Base-by-base conservation (phyloP, 2,888 invertebrate genomes). In the Acholoe squamosa region DNA sequence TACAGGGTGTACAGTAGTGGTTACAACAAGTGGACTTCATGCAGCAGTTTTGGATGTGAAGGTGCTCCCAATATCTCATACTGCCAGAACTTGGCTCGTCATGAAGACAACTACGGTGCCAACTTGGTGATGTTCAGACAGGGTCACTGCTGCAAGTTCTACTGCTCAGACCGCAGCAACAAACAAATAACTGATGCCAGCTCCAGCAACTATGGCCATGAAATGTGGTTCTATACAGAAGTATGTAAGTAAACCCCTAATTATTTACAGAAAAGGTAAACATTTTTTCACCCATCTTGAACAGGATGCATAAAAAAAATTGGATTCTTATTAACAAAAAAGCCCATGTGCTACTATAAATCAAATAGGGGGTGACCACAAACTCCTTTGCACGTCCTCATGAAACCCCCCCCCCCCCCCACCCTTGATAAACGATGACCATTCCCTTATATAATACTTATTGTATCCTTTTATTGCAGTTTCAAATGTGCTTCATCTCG, bases 11-110 rank as follows among this genome's bases (percentile, higher is more conserved):
- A 84, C n/a, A 84, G 34, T 19, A 43, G 33, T 10, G 34, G 84
- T 1, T 5, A 33, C 34, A 84, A 84, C 43, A 84, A 0, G 22
- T 84, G 84, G 84, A 34, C 10, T 7, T 3, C 43, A 1, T 84
- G 34, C 28, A 51, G 33, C 16, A n/a, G 51, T 5, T 25, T 7
- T 25, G 84, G 84, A 0, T 84, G 84, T 84, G 84, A 84, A 22
- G 84, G 84, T 1, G 25, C 22, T 3, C 84, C 84, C 5, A 84
- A 84, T 51, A 43, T 33, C 22, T 51, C 84, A 34, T 84, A 84
- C 84, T 84, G 84, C 33, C 84, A 84, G 43, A 33, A 84, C 84
- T 22, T 84, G 84, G 84, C 84, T 1, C 84, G 84, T 10, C 84
- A 84, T 51, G 84, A 84, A 22, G 84, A 84, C 43, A 16, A 84